Evolutionary conservation across 2,888 invertebrate species (phyloP).

Genomic region (Epirrita christyi): DNA sequence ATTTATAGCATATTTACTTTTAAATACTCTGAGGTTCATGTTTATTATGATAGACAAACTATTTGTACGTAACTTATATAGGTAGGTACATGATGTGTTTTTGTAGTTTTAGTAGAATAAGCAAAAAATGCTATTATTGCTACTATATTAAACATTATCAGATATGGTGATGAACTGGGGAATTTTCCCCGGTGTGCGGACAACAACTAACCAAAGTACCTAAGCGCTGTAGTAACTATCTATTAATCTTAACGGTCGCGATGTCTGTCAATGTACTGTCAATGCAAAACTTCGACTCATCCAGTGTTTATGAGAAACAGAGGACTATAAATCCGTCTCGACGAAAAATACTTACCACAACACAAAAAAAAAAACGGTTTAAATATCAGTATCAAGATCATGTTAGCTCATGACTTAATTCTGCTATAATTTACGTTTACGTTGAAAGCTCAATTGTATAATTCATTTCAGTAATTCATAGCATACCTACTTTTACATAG

Average conservation of each 20-base stretch:
- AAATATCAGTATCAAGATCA: not conserved
- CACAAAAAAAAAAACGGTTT: not conserved
- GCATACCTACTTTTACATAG: conserved; percentile 34
- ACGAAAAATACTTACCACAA: too few relatives aligned
- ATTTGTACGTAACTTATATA: conserved; percentile 5
- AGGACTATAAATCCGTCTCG: too few relatives aligned
- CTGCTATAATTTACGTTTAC: conserved; percentile 4
- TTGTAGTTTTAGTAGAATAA: not conserved
- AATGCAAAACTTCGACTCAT: too few relatives aligned
- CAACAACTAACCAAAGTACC: too few relatives aligned
- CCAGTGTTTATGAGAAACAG: too few relatives aligned
- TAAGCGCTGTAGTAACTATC: too few relatives aligned
- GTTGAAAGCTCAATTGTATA: conserved; percentile 15
- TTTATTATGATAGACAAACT: conserved; percentile 5
- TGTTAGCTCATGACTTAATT: not conserved
- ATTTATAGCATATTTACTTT: conserved; percentile 1
- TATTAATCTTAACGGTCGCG: too few relatives aligned
- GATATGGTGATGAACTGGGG: too few relatives aligned
- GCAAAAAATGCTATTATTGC: not conserved
- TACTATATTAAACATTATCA: not conserved
- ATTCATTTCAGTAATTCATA: conserved; percentile 6
- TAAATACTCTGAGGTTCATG: not conserved
- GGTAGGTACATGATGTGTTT: too few relatives aligned
- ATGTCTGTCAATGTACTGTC: too few relatives aligned
- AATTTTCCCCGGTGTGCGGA: too few relatives aligned